Percentiles rank a stretch among this genome's conserved stretches.
Evolutionary conservation across 2,113 vertebrate genomes (phyloP).

Genomic region (Crypturellus undulatus): DNA sequence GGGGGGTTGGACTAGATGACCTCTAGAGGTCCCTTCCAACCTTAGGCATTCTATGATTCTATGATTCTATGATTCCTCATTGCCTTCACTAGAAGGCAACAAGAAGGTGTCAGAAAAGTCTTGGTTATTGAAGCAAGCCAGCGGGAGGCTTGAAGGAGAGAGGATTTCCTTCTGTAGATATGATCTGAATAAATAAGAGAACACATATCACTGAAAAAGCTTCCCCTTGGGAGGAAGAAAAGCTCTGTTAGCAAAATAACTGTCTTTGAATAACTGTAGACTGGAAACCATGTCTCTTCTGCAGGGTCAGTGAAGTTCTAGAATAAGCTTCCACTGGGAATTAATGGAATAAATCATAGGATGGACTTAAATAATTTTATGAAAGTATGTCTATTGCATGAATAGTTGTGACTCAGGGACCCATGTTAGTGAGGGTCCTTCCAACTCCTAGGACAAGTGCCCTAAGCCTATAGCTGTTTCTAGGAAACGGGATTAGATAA

Average conservation of each 20-base stretch:
- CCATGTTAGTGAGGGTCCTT: neutral
- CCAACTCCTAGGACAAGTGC: neutral
- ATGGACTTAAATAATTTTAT: neutral
- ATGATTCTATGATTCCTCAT: no score
- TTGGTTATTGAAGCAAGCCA: neutral
- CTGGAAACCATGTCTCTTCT: neutral
- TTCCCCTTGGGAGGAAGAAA: slow-evolving; percentile 8
- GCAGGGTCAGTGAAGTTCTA: neutral
- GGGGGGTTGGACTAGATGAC: no score
- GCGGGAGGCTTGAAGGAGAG: neutral
- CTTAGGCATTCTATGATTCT: no score
- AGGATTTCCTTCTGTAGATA: slow-evolving; percentile 8
- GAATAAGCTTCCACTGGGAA: neutral
- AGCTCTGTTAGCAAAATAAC: neutral
- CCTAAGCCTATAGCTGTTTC: neutral
- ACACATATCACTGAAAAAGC: slow-evolving; percentile 2
- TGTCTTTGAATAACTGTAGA: slow-evolving; percentile 2
- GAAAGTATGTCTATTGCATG: neutral
- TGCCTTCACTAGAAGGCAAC: neutral
- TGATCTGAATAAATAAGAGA: slow-evolving; percentile 19
- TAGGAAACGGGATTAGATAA: neutral
- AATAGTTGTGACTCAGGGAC: neutral
- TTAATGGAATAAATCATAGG: neutral
- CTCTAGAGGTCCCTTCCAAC: no score
- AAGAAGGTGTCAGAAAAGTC: neutral